These are phyloP conservation scores for Actinemys pallida DNA, from an alignment of 2,113 vertebrate species.

Conservation along the genomic window DNA sequence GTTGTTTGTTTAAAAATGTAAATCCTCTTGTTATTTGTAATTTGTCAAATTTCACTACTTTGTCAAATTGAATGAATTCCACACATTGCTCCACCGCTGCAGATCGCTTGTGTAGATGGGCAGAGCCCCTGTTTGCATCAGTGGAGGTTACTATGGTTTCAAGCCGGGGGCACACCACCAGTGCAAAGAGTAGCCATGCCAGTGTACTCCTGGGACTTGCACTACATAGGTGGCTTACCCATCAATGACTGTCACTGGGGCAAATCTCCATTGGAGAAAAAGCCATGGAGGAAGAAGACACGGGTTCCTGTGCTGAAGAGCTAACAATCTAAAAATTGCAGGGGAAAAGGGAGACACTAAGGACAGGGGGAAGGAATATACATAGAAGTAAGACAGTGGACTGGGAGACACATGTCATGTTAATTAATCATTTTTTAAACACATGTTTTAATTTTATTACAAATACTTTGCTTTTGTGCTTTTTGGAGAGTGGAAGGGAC, in stretches of 20 bases:
- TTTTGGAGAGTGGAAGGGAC: not conserved
- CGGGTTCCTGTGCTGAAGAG: too few relatives aligned
- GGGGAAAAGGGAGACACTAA: not conserved
- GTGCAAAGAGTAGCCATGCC: not conserved
- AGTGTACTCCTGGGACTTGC: not conserved
- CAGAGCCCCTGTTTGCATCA: not conserved
- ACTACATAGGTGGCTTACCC: not conserved
- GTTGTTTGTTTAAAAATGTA: not conserved
- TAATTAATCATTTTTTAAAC: too few relatives aligned
- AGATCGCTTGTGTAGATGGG: not conserved
- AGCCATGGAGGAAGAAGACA: not conserved
- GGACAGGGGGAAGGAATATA: too few relatives aligned
- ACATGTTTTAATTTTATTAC: too few relatives aligned
- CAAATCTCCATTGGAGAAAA: not conserved
- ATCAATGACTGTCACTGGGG: not conserved
- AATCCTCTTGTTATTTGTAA: not conserved
- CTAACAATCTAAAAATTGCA: not conserved
- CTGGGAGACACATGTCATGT: too few relatives aligned
- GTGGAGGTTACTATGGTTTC: not conserved
- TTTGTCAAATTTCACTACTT: not conserved
- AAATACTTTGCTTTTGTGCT: not conserved
- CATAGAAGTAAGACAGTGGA: too few relatives aligned
- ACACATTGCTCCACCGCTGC: not conserved
- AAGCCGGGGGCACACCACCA: not conserved
- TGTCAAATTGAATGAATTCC: not conserved